phyloP scores from a whole-genome alignment of 1,140 invertebrate genomes.

The Zeugodacus cucurbitae region DNA sequence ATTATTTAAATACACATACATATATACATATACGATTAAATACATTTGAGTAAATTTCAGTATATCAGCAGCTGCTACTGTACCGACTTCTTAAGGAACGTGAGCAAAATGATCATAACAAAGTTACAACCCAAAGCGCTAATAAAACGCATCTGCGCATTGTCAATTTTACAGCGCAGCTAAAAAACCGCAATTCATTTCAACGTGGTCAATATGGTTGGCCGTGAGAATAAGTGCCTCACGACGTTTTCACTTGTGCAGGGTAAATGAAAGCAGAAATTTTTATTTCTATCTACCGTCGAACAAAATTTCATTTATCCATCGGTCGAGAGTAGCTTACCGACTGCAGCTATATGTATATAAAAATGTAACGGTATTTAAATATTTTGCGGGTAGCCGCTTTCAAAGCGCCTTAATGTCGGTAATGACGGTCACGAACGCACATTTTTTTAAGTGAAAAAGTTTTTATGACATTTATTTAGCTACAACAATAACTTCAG shows the following conservation, averaged over 20 bases:
- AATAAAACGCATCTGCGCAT: not conserved
- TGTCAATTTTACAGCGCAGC: not conserved
- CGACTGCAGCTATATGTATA: not conserved
- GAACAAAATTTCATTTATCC: not conserved
- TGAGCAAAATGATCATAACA: not conserved
- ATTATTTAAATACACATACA: not conserved
- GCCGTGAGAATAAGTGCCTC: not conserved
- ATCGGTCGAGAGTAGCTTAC: not conserved
- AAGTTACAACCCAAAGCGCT: not conserved
- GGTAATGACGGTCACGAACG: not conserved
- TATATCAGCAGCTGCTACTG: not conserved
- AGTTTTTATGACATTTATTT: conserved; percentile 11
- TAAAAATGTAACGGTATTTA: not conserved
- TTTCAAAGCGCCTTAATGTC: not conserved
- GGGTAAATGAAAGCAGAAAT: not conserved
- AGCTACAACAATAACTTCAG: not conserved
- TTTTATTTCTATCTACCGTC: not conserved
- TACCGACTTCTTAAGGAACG: too few species aligned
- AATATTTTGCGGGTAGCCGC: not conserved
- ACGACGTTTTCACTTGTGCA: not conserved
- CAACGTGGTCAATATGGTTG: not conserved
- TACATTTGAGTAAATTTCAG: not conserved
- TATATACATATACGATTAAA: not conserved
- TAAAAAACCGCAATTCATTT: not conserved
- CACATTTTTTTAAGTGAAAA: not conserved